phyloP scores from a whole-genome alignment of 1,140 invertebrate species.

The Caenorhabditis remanei region DNA sequence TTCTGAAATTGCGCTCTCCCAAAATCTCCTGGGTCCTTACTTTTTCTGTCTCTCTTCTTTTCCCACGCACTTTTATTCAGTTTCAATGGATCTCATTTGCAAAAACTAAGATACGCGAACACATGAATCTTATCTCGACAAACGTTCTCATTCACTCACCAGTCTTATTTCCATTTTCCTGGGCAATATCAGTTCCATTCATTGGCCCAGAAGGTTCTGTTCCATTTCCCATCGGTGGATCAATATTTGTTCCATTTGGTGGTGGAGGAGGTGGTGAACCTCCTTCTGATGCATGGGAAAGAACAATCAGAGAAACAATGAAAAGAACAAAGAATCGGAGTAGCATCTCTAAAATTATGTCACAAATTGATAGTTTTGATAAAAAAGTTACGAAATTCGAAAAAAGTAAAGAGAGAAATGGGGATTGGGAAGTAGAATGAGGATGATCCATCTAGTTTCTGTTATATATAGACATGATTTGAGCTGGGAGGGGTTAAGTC shows the following conservation, averaged over 20 bases:
- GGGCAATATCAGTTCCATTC: background rate
- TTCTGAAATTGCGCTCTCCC: no score
- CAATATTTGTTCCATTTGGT: constrained; percentile 11
- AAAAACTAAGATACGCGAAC: no score
- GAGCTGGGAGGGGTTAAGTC: constrained; percentile 17
- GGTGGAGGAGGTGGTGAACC: background rate
- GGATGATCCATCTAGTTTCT: constrained; percentile 21
- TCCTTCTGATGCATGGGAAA: background rate
- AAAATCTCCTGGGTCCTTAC: no score
- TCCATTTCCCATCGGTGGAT: constrained; percentile 15
- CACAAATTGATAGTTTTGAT: no score
- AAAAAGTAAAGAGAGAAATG: background rate
- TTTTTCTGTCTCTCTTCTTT: no score
- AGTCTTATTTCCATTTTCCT: constrained; percentile 44
- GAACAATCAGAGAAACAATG: background rate
- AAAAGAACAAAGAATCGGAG: background rate
- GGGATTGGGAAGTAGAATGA: background rate
- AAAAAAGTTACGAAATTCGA: background rate
- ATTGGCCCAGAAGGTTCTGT: background rate
- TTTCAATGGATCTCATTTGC: no score
- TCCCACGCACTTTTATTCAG: no score
- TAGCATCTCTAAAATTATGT: background rate
- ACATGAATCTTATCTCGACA: no score
- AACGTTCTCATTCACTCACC: background rate
- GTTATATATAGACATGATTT: background rate